Conservation (phyloP, 2,888 invertebrate species). For the Stenodera caucasica region DNA sequence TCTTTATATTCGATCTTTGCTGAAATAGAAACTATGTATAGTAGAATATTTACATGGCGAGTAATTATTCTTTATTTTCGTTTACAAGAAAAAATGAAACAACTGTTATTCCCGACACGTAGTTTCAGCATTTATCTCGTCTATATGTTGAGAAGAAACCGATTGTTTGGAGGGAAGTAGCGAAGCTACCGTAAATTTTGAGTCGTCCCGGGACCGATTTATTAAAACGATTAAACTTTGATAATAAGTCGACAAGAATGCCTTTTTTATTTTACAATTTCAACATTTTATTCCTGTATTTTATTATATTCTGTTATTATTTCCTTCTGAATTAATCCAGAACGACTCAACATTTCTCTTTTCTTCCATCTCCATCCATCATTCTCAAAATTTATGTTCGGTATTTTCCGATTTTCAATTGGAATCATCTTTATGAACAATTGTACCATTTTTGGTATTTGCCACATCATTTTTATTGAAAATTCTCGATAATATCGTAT, state of each 20-base stretch:
- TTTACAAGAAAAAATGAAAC: background rate
- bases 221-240: constrained; percentile 17
- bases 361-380: too few relatives aligned
- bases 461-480: background rate
- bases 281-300: background rate
- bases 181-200: constrained; percentile 12
- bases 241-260: constrained; percentile 11
- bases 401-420: background rate
- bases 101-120: background rate
- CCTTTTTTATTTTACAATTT: background rate
- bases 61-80: background rate
- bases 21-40: too few relatives aligned
- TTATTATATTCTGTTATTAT: background rate
- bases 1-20: too few relatives aligned
- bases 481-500: background rate
- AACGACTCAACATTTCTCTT: too few relatives aligned
- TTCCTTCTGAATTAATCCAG: background rate
- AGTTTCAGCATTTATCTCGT: constrained; percentile 1
- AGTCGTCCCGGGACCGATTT: constrained; percentile 13
- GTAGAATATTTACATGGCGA: background rate
- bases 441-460: background rate
- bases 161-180: background rate
- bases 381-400: too few relatives aligned
- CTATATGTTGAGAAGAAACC: background rate
- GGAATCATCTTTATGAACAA: background rate